Percentiles rank a stretch among this genome's conserved stretches.
phyloP scores from a whole-genome alignment of 2,888 invertebrate genomes.

The Eubasilissa splendida region DNA sequence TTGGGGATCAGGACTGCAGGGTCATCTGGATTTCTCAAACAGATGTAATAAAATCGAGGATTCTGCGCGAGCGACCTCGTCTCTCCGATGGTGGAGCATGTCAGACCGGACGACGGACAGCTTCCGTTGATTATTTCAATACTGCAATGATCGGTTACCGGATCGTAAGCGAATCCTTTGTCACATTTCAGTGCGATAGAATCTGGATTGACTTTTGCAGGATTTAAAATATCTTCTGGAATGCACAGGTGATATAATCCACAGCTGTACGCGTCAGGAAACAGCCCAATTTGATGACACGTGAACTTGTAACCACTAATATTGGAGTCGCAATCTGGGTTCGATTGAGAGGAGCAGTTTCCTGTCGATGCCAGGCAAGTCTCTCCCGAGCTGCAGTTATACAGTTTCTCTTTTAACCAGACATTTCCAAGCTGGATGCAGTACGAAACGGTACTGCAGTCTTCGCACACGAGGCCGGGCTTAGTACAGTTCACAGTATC shows the following conservation, averaged over 20 bases:
- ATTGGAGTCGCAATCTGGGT: slow-evolving; percentile 8
- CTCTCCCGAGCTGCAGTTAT: not conserved
- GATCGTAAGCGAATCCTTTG: not conserved
- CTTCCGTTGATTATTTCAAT: not conserved
- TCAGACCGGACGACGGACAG: not conserved
- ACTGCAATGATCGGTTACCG: not conserved
- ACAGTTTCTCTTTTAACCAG: slow-evolving; percentile 20
- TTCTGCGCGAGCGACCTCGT: slow-evolving; percentile 5
- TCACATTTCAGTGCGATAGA: not conserved
- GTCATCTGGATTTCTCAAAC: not conserved
- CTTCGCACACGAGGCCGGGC: slow-evolving; percentile 13
- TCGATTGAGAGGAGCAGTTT: slow-evolving; percentile 5
- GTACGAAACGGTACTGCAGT: slow-evolving; percentile 9
- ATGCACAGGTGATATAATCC: slow-evolving; percentile 66
- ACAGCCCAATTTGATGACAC: slow-evolving; percentile 66
- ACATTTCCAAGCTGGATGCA: slow-evolving; percentile 19
- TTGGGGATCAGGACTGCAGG: not conserved
- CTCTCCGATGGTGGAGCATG: not conserved
- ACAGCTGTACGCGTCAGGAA: slow-evolving; percentile 69
- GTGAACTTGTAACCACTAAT: not conserved
- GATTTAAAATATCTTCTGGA: not conserved
- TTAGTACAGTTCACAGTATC: slow-evolving; percentile 6
- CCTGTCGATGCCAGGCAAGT: not conserved
- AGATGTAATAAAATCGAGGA: not conserved
- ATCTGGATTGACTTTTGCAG: not conserved